Evolutionary conservation across 2,797 vertebrate genomes (phyloP), one percentile per base, ranked within the genome.

Genomic region (Chaetodon trifasciatus): DNA sequence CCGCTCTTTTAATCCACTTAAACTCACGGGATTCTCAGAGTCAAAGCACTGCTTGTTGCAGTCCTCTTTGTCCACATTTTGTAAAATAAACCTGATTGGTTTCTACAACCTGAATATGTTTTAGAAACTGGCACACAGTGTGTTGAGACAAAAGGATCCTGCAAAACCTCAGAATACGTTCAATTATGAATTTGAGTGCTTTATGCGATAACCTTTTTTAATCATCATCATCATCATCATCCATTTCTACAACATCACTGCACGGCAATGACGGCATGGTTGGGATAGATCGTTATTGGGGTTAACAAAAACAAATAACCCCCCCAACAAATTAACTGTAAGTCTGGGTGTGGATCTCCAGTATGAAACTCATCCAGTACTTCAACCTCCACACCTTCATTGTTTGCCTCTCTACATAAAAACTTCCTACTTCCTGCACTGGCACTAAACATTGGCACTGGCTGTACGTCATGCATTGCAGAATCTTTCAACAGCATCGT

Each of bases 361-460:
- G 58, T 21, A 39, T 3, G 44, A 39, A 23, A 52, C 35, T 40
- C 11, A 35, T 23, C 21, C 8, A n/a, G 21, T 46, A 24, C 28
- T 9, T 0, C 1, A 3, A 12, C 13, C 1, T 35, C 13, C 44
- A 35, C 44, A 52, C 60, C 61, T 10, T 50, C 35, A 35, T 19
- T 11, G 9, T 10, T 40, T 46, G 32, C 44, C 12, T 19, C 0
- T 1, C 39, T 15, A 57, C 7, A 56, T 49, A 23, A 58, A 72
- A 66, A 58, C n/a, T n/a, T n/a, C n/a, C n/a, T n/a, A n/a, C 24
- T 39, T 61, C 66, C 81, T 12, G n/a, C 32, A 32, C 13, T n/a
- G 58, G 37, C 21, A 69, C 12, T 24, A 9, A 28, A 64, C 23
- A 0, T n/a, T 53, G 68, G 53, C 63, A 40, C 44, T 19, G 66